Base-by-base conservation (phyloP, 1,140 invertebrate species). In the Hylaeus volcanicus region DNA sequence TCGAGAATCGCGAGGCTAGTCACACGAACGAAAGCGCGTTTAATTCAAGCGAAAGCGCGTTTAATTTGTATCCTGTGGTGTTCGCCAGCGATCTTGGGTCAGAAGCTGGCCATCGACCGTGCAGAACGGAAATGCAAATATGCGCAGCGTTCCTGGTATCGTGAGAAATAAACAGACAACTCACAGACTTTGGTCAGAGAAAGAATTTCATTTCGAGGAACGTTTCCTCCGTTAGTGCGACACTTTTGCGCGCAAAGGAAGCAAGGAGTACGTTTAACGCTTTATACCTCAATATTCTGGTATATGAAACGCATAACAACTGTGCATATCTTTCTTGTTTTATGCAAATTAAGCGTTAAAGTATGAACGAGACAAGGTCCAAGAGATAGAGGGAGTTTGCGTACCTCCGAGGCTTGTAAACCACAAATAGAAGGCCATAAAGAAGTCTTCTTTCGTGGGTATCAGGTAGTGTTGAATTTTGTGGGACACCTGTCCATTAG, bases 121-220 rank as follows among this genome's bases (percentile, higher is more conserved):
- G 64, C 15, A 39, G 37, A 12, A 58, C 15, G 12, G 3, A 41
- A 72, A 72, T 60, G 70, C 70, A 72, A 71, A 72, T 60, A 26
- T 26, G 26, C 26, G 26, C 15, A 9, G 3, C 37, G 6, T 15
- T 5, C 39, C 51, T 4, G n/a, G 51, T 56, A 48, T 8, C 43
- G 41, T n/a, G 56, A 56, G 43, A 48, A 72, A 60, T 72, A 61
- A 72, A 72, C 43, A 37, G 56, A n/a, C n/a, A 26, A n/a, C 43
- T 14, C 15, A 1, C 0, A 5, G 9, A 48, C 43, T 48, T 14
- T 72, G 39, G 56, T 45, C 1, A n/a, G n/a, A 15, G 15, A 12
- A 48, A 15, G 70, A 72, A 45, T 72, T 60, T 72, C 70, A 60
- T 72, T 61, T 66, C 43, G 64, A 26, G 43, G 72, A 56, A 75